A percentile compares a stretch with the other conserved stretches of the same genome.
Evolutionary conservation across 1,140 invertebrate species (phyloP).

Genomic region (Aphidius ervi): DNA sequence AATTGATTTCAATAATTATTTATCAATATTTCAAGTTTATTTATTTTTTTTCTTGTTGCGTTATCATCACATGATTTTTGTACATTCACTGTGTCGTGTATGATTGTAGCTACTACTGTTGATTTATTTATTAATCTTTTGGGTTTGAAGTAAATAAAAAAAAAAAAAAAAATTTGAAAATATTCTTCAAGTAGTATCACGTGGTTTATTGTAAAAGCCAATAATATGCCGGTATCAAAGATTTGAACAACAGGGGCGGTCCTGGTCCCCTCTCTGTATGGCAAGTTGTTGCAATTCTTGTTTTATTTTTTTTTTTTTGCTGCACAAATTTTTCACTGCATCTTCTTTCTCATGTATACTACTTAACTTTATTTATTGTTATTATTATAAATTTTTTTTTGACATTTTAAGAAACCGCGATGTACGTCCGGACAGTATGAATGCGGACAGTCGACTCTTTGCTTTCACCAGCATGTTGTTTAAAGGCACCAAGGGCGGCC

Average conservation of each 20-base stretch:
- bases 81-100: constrained; percentile 38
- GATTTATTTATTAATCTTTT: constrained; percentile 19
- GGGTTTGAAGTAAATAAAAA: neutral
- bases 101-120: constrained; percentile 28
- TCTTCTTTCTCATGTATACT: constrained; percentile 8
- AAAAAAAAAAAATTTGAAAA: constrained; percentile 2
- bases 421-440: constrained; percentile 34
- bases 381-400: neutral
- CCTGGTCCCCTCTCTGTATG: constrained; percentile 28
- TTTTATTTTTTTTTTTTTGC: neutral
- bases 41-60: constrained; percentile 25
- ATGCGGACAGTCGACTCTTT: constrained; percentile 29
- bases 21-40: neutral
- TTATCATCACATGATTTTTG: constrained; percentile 31
- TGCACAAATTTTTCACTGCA: neutral
- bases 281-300: constrained; percentile 9
- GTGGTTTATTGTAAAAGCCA: constrained; percentile 39
- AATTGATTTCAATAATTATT: too few species aligned
- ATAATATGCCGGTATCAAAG: constrained; percentile 44
- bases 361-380: constrained; percentile 9
- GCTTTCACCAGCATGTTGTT: constrained; percentile 14
- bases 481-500: constrained; percentile 24
- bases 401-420: constrained; percentile 18
- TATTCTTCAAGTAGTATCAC: constrained; percentile 33
- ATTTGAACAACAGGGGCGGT: constrained; percentile 41